These are phyloP conservation scores for Poeciliopsis infans DNA, from an alignment of 2,797 vertebrate genomes.

Conservation along the genomic window DNA sequence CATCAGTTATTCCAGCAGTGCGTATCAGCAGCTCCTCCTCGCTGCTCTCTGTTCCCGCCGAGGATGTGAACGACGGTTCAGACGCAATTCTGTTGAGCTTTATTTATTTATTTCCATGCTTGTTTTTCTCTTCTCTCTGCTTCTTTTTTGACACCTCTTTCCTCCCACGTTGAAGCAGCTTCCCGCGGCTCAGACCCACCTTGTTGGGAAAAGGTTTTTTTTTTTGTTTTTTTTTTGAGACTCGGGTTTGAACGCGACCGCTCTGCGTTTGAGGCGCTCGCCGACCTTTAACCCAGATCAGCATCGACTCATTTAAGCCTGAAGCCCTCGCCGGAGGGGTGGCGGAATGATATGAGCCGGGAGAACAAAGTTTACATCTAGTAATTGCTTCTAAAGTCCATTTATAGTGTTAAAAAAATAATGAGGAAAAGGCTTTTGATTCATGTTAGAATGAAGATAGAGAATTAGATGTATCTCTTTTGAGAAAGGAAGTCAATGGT, in stretches of 20 bases:
- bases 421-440: background rate
- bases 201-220: conserved; percentile 57
- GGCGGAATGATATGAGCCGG: background rate
- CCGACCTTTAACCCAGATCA: conserved; percentile 44
- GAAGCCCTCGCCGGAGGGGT: background rate
- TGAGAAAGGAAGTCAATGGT: background rate
- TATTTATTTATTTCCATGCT: conserved; percentile 22
- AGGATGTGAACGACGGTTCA: conserved; percentile 19
- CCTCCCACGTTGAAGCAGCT: conserved; percentile 57
- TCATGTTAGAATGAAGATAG: background rate
- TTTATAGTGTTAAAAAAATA: background rate
- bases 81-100: conserved; percentile 36
- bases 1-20: conserved; percentile 13
- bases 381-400: background rate
- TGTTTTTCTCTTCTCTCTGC: conserved; percentile 44
- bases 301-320: conserved; percentile 22
- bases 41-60: conserved; percentile 20
- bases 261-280: conserved; percentile 34
- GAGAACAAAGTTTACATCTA: background rate
- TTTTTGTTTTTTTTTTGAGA: conserved; percentile 30
- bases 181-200: conserved; percentile 65
- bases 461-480: background rate
- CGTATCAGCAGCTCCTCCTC: background rate
- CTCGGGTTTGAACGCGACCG: conserved; percentile 41
- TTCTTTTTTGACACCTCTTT: conserved; percentile 58